phyloP scores from a whole-genome alignment of 2,113 vertebrate genomes.

The Ia io region DNA sequence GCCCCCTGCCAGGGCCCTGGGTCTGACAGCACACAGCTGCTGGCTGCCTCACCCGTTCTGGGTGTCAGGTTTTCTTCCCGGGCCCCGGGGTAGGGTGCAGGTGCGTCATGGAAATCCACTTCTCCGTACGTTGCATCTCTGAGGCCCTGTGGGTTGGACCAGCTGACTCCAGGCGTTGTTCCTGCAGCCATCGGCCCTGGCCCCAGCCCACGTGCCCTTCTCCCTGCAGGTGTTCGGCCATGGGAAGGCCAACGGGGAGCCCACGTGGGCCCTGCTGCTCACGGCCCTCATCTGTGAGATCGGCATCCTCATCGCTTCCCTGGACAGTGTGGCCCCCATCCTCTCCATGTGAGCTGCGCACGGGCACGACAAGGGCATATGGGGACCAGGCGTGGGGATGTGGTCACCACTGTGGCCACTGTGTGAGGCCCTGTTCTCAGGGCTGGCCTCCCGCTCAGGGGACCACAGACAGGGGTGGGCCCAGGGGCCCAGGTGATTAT shows the following conservation, averaged over 20 bases:
- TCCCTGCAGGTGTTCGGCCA: conserved; percentile 92
- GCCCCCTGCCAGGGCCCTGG: rapidly evolving
- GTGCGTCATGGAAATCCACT: rapidly evolving
- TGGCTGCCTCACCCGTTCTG: rapidly evolving
- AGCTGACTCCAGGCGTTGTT: rapidly evolving
- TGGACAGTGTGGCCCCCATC: conserved; percentile 96
- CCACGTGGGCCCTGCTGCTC: conserved; percentile 95
- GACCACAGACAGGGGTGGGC: neutral
- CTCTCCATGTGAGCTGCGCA: conserved; percentile 94
- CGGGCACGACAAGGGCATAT: rapidly evolving
- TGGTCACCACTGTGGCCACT: neutral
- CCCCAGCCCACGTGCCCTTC: too few species aligned
- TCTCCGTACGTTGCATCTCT: rapidly evolving
- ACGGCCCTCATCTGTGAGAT: conserved; percentile 95
- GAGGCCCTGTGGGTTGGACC: neutral
- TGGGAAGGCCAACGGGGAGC: conserved; percentile 96
- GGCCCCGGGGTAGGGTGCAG: too few species aligned
- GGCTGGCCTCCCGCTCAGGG: neutral
- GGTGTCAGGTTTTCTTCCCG: rapidly evolving
- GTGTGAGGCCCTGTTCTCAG: too few species aligned
- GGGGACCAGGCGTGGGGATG: neutral
- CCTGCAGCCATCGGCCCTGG: rapidly evolving
- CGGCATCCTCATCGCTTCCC: conserved; percentile 95
- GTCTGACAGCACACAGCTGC: neutral
- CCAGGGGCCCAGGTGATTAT: neutral